Percentiles rank a stretch among this genome's conserved stretches.
Conservation (phyloP, 2,113 vertebrate genomes). For the Ellobius talpinus region DNA sequence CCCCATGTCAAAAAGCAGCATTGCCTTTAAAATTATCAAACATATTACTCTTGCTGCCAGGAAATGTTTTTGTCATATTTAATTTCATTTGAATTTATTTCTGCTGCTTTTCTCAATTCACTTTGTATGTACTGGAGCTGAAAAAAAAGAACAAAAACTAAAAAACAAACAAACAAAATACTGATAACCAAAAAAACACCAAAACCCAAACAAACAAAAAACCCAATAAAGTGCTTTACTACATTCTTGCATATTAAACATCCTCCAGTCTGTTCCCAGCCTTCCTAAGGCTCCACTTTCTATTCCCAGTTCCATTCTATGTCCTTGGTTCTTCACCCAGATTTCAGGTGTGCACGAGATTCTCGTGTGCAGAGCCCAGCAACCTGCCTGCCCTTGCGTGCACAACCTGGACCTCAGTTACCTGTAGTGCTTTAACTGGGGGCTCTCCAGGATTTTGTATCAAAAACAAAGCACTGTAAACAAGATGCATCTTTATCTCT, state of each 20-base stretch:
- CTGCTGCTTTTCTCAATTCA: constrained; percentile 27
- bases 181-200: background rate
- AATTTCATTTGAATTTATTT: constrained; percentile 12
- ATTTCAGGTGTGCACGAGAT: background rate
- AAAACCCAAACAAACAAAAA: background rate
- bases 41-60: constrained; percentile 22
- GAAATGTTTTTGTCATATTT: constrained; percentile 17
- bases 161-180: background rate
- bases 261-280: background rate
- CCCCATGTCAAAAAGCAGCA: background rate
- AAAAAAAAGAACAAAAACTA: background rate
- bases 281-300: constrained; percentile 11
- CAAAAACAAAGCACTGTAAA: background rate
- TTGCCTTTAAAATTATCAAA: constrained; percentile 34
- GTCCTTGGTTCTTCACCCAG: background rate
- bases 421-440: background rate
- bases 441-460: background rate
- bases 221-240: background rate
- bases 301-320: background rate
- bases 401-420: background rate
- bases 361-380: background rate
- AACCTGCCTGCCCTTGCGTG: background rate
- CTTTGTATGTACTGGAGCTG: background rate
- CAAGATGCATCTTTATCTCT: background rate
- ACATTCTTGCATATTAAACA: background rate